Base-by-base conservation (phyloP, 2,113 vertebrate species). In the Pavo muticus region DNA sequence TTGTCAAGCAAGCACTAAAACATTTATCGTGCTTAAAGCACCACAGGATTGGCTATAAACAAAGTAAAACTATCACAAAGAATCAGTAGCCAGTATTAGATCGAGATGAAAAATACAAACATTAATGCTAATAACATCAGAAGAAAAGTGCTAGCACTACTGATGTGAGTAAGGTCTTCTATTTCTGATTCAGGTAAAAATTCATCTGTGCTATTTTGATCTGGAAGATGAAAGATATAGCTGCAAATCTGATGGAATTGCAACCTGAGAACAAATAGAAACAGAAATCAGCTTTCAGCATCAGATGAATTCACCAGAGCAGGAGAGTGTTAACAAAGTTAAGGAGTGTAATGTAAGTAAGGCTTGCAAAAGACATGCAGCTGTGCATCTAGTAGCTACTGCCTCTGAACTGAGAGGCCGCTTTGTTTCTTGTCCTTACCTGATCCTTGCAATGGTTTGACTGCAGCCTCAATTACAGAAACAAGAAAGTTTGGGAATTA, bases 181-280 rank as follows among this genome's bases (percentile, higher is more conserved):
- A 17, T 30, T 82, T 89, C 80, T 76, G 84, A 73, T 83, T 11
- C 71, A 71, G 56, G 50, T 94, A 56, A 56, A 84, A 92, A 73
- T 60, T 47, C 0, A 37, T 44, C 45, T 80, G 4, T 77, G 3
- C 19, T 83, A 1, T 76, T 82, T 77, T 80, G 37, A 23, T 87
- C 37, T 80, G 16, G 2, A 68, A 15, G 1, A 4, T 80, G 87
- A 88, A 69, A 89, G 78, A 59, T 35, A 56, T 42, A 85, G 39
- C 61, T 88, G 84, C 56, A 70, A 77, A 71, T 80, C 6, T 90
- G 42, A 70, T 64, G 42, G 42, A 60, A 54, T 42, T 59, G 6
- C 37, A 76, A 4, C 75, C 52, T 80, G 39, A 64, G 82, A 77
- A 73, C 76, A 84, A 50, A 82, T 5, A 82, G 74, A 75, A 90